These are phyloP conservation scores for Hemibagrus wyckioides DNA, from an alignment of 2,113 vertebrate species.

Conservation along the genomic window DNA sequence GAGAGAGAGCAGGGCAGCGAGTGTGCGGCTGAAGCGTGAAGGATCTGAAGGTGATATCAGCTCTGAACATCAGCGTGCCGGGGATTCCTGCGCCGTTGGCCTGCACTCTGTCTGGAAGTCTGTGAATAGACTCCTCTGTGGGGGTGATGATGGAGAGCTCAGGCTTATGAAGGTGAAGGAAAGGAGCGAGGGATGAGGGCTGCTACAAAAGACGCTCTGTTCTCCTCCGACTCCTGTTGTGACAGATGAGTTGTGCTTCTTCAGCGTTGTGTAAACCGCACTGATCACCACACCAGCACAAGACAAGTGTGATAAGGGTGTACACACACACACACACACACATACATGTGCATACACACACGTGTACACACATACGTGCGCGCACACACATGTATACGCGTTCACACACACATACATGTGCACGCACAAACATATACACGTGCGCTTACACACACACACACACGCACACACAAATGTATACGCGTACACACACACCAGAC, in stretches of 20 bases:
- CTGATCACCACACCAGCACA: not conserved
- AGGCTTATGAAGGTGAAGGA: slow-evolving; percentile 36
- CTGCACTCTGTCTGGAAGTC: slow-evolving; percentile 68
- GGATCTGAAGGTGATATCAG: slow-evolving; percentile 69
- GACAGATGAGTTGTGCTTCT: slow-evolving; percentile 52
- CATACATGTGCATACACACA: no score
- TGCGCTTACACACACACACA: no score
- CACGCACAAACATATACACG: no score
- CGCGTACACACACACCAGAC: no score
- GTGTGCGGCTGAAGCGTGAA: slow-evolving; percentile 56
- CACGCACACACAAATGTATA: no score
- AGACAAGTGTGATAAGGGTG: not conserved
- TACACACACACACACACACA: no score
- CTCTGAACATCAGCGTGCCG: slow-evolving; percentile 73
- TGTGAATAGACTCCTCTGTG: slow-evolving; percentile 78
- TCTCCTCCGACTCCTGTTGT: slow-evolving; percentile 55
- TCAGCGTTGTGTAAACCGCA: slow-evolving; percentile 27
- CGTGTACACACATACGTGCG: no score
- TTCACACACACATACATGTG: no score
- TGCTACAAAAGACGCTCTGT: slow-evolving; percentile 67
- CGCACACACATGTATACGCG: no score
- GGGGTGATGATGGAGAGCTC: slow-evolving; percentile 69
- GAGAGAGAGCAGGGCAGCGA: not conserved
- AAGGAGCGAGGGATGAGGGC: slow-evolving; percentile 48
- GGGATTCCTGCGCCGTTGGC: slow-evolving; percentile 70